These are phyloP conservation scores for Crypturellus tataupa DNA, from an alignment of 2,797 vertebrate genomes.

Conservation along the genomic window DNA sequence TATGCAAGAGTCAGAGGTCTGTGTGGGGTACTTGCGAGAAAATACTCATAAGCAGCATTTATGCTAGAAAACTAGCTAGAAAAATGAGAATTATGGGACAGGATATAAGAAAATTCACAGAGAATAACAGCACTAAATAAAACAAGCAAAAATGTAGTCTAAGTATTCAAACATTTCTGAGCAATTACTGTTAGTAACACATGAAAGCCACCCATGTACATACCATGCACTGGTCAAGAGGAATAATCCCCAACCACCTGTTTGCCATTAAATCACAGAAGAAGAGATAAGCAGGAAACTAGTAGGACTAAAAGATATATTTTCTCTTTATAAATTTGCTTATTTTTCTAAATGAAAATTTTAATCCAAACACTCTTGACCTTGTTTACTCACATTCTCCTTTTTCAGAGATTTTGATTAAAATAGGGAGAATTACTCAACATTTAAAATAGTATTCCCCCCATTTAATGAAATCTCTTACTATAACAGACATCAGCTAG, in stretches of 20 bases:
- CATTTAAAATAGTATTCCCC: background rate
- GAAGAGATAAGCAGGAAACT: background rate
- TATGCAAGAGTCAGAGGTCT: background rate
- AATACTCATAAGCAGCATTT: background rate
- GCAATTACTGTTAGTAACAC: background rate
- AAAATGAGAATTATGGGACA: background rate
- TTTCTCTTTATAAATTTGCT: background rate
- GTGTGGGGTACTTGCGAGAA: background rate
- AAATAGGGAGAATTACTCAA: background rate
- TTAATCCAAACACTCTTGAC: background rate
- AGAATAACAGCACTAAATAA: background rate
- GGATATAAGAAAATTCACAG: background rate
- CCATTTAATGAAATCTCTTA: background rate
- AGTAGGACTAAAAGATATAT: background rate
- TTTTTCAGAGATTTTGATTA: background rate
- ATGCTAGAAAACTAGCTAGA: conserved; percentile 1
- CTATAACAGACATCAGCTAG: background rate
- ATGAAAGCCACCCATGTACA: background rate
- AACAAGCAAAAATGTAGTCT: background rate
- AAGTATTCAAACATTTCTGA: background rate
- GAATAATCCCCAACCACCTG: background rate
- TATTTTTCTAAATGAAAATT: background rate
- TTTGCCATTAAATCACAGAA: background rate
- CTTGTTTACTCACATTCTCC: background rate
- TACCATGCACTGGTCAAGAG: background rate